Evolutionary conservation across 2,888 invertebrate species (phyloP).

Genomic region (Orthonevra nobilis): DNA sequence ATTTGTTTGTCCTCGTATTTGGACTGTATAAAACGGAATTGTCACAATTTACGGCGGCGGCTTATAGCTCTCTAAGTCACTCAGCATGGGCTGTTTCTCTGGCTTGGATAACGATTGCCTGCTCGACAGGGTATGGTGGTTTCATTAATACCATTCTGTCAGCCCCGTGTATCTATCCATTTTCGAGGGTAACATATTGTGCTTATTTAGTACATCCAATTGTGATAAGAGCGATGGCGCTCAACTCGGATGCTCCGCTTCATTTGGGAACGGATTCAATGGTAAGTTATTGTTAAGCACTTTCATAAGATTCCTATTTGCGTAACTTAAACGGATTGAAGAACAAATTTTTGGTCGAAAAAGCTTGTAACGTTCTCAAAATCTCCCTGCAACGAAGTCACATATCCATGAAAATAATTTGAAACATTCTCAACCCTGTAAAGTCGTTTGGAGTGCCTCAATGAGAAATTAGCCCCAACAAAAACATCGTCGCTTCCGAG

Average conservation of each 20-base stretch:
- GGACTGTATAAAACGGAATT: conserved; percentile 88
- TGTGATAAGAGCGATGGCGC: conserved; percentile 88
- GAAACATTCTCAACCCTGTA: too few species aligned
- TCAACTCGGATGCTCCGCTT: conserved; percentile 90
- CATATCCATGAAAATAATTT: too few species aligned
- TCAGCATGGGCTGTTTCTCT: conserved; percentile 90
- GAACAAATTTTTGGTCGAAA: too few species aligned
- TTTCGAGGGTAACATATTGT: conserved; percentile 93
- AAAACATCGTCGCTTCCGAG: too few species aligned
- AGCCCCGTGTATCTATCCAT: conserved; percentile 89
- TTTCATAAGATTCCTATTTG: too few species aligned
- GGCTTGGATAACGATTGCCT: conserved; percentile 92
- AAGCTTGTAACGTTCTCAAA: too few species aligned
- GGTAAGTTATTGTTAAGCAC: too few species aligned
- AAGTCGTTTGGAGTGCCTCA: too few species aligned
- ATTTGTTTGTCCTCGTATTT: conserved; percentile 87
- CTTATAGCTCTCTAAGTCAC: conserved; percentile 90
- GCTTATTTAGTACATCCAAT: conserved; percentile 92
- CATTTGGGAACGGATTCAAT: conserved; percentile 90
- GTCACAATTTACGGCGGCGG: conserved; percentile 86
- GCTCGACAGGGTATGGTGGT: conserved; percentile 92
- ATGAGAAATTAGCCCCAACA: too few species aligned
- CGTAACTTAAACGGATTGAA: too few species aligned
- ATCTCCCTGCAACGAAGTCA: too few species aligned
- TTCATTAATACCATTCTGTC: conserved; percentile 87